These are phyloP conservation scores for Macrobrachium rosenbergii DNA, from an alignment of 1,140 invertebrate genomes.

Conservation along the genomic window DNA sequence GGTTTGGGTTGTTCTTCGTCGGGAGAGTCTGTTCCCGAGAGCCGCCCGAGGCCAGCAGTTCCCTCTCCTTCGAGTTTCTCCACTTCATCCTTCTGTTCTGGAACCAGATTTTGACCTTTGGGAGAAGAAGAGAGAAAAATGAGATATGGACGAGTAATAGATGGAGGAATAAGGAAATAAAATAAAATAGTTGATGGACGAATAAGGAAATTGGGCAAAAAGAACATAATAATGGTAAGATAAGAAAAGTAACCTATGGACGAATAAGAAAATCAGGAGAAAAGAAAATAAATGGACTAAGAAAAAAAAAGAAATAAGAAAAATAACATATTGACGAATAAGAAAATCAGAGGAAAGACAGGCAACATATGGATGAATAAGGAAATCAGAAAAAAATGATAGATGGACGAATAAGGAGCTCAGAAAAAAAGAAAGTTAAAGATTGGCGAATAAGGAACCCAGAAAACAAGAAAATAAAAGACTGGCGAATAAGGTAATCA, in stretches of 20 bases:
- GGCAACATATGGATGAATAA: not conserved
- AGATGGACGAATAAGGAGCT: not conserved
- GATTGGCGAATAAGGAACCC: too few species aligned
- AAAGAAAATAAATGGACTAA: too few species aligned
- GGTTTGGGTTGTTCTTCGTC: constrained; percentile 97
- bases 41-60: constrained; percentile 91
- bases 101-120: constrained; percentile 96
- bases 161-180: not conserved
- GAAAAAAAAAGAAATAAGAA: too few species aligned
- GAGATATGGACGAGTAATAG: not conserved
- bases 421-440: not conserved
- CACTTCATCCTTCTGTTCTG: constrained; percentile 97
- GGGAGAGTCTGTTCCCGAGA: constrained; percentile 94
- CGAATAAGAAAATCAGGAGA: too few species aligned
- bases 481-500: not conserved
- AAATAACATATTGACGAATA: too few species aligned
- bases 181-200: too few species aligned
- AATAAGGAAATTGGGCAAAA: too few species aligned
- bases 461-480: not conserved
- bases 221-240: too few species aligned
- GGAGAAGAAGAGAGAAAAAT: not conserved
- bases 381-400: not conserved
- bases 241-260: too few species aligned
- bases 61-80: constrained; percentile 97
- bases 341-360: not conserved